Base-by-base conservation (phyloP, 2,888 invertebrate genomes). In the Willowsia nigromaculata region DNA sequence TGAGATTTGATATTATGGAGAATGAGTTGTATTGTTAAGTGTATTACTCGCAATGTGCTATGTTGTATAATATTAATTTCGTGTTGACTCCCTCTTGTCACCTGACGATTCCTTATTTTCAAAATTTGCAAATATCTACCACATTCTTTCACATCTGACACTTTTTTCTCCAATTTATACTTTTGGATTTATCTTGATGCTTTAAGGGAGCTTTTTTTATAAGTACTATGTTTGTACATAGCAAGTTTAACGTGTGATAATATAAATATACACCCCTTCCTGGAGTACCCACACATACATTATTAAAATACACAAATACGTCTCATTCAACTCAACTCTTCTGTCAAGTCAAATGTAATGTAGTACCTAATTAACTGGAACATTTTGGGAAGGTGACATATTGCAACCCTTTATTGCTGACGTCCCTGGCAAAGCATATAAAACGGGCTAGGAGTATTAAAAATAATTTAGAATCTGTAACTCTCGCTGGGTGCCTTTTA, bases 61-160 rank as follows among this genome's bases (percentile, higher is more conserved):
- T 53, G 76, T 50, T 76, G 47, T 76, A 76, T 76, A 53, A 56
- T 56, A 50, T 22, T 59, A 59, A 13, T 25, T 80, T 80, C 18
- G 59, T 80, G 80, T 80, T 80, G 80, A 80, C 80, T 80, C 80
- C 80, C 80, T 80, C 80, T 80, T 80, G 80, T 80, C 80, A 80
- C 80, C 80, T 80, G 80, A 80, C 80, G 80, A 80, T 56, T 80
- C 25, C 18, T 27, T 59, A 25, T 47, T 80, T 40, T 53, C 11
- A 78, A 80, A 80, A 37, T 80, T 59, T 80, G 56, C 59, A 59
- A 56, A 80, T 80, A 59, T 59, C 59, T 25, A 37, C 37, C 9
- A 33, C 27, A 27, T 30, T 53, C 53, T 76, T 76, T 33, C 30
- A n/a, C 47, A 50, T 30, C 76, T 76, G 76, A 76, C 80, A 80